Evolutionary conservation across 2,888 invertebrate species (phyloP).

Genomic region (Harpagoxenus sublaevis): DNA sequence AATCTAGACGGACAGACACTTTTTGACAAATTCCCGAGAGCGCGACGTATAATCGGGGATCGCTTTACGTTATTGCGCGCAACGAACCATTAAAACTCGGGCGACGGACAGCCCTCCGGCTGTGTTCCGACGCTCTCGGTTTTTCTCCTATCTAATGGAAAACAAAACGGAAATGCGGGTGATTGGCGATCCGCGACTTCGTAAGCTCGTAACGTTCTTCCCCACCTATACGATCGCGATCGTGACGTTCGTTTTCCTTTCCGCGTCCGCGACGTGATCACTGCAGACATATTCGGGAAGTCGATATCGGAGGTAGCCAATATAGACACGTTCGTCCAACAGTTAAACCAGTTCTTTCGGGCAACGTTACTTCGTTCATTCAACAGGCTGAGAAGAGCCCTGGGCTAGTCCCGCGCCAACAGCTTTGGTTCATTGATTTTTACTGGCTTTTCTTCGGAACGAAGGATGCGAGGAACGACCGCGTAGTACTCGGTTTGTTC

Average conservation of each 20-base stretch:
- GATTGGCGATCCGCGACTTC: neutral
- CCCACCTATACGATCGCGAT: neutral
- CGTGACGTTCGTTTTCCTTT: neutral
- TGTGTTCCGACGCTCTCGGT: neutral
- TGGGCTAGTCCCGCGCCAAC: constrained; percentile 53
- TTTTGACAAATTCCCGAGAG: constrained; percentile 32
- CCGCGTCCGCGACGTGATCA: constrained; percentile 21
- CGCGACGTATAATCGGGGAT: constrained; percentile 3
- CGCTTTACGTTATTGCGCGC: constrained; percentile 26
- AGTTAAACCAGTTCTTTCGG: constrained; percentile 51
- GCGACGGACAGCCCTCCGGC: neutral
- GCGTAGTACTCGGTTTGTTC: constrained; percentile 33
- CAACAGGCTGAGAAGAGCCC: constrained; percentile 55
- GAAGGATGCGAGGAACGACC: constrained; percentile 35
- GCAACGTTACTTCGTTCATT: constrained; percentile 49
- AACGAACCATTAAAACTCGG: constrained; percentile 31
- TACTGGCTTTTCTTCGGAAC: constrained; percentile 50
- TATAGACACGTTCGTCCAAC: constrained; percentile 41
- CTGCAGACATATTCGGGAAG: constrained; percentile 28
- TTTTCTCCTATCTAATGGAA: constrained; percentile 5
- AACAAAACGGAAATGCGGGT: constrained; percentile 22
- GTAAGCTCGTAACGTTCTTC: constrained; percentile 11
- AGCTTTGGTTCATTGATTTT: constrained; percentile 55
- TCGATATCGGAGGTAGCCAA: constrained; percentile 35
- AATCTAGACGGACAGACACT: neutral